Conservation (phyloP, 2,113 vertebrate genomes). For the Leptosomus discolor region DNA sequence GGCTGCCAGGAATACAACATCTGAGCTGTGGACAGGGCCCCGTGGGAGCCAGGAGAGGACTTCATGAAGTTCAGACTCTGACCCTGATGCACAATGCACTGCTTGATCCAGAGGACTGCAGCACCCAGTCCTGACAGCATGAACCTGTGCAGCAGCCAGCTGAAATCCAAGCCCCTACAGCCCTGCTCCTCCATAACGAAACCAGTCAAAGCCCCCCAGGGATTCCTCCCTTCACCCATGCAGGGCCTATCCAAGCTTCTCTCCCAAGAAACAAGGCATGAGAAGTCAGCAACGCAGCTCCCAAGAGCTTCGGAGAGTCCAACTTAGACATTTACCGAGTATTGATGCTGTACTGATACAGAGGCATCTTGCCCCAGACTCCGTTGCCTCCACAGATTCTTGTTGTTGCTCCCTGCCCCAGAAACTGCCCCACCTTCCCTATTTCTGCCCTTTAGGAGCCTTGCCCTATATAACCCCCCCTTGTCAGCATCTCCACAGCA, state of each 20-base stretch:
- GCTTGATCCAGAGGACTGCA: background rate
- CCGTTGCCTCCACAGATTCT: background rate
- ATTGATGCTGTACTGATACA: no score
- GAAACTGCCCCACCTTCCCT: background rate
- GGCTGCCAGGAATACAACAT: background rate
- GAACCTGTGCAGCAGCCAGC: background rate
- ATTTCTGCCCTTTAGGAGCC: background rate
- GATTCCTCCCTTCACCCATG: background rate
- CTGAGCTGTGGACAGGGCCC: background rate
- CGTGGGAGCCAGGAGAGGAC: background rate
- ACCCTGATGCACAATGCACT: background rate
- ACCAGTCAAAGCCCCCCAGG: background rate
- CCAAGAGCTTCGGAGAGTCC: background rate
- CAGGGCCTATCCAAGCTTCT: background rate
- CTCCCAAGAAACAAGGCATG: background rate
- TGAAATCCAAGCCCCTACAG: background rate
- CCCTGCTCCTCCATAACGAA: background rate
- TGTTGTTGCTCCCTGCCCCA: fast-evolving
- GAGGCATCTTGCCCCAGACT: background rate
- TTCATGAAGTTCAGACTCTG: background rate
- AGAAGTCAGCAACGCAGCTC: background rate
- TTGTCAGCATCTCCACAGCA: background rate
- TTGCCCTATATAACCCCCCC: background rate
- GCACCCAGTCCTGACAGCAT: background rate
- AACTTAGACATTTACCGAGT: background rate